phyloP scores from a whole-genome alignment of 2,888 invertebrate genomes.

The Zelleria hepariella region DNA sequence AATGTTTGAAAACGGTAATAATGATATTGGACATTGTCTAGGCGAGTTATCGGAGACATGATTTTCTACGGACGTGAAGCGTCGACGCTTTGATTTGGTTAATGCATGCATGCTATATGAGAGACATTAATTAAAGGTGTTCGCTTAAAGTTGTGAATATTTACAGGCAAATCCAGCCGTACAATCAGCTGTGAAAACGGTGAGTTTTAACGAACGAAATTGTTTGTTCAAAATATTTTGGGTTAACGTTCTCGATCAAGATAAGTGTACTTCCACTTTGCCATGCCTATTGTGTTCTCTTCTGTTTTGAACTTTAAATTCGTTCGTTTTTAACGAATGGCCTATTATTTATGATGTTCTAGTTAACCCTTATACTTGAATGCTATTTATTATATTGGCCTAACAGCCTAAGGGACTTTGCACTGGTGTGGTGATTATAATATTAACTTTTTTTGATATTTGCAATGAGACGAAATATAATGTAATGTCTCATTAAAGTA shows the following conservation, averaged over 20 bases:
- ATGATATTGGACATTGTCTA: no score
- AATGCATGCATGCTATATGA: slow-evolving; percentile 50
- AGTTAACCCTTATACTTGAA: background rate
- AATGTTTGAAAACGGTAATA: no score
- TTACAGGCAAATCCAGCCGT: slow-evolving; percentile 94
- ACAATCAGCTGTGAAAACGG: slow-evolving; percentile 93
- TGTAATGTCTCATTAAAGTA: no score
- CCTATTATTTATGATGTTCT: background rate
- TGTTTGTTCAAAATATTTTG: background rate
- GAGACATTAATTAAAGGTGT: slow-evolving; percentile 13
- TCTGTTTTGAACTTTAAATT: background rate
- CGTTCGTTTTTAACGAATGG: background rate
- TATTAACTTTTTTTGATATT: no score
- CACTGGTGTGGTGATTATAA: no score
- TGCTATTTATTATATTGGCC: no score
- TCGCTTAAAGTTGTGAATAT: slow-evolving; percentile 63
- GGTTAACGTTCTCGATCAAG: background rate
- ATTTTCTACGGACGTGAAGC: background rate
- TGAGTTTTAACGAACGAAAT: slow-evolving; percentile 71
- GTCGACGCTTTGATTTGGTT: background rate
- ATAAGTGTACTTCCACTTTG: no score
- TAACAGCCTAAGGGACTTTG: background rate
- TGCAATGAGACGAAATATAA: no score
- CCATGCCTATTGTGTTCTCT: background rate
- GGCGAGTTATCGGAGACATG: no score